phyloP scores from a whole-genome alignment of 2,797 vertebrate genomes.

The Danionella dracula region DNA sequence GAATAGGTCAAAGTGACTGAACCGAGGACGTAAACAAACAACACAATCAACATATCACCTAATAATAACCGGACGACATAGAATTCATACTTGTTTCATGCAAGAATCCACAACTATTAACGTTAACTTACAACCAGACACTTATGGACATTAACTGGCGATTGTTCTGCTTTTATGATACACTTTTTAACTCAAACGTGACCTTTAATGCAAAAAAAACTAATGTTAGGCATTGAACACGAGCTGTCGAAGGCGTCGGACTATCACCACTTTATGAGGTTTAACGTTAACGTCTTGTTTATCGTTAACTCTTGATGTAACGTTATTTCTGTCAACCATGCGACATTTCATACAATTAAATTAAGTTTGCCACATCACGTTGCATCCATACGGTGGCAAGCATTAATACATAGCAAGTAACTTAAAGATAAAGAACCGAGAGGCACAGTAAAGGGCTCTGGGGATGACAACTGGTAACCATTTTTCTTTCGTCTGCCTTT shows the following conservation, averaged over 20 bases:
- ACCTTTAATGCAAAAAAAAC: too few relatives aligned
- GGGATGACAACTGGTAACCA: conserved; percentile 52
- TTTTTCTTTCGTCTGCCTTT: conserved; percentile 58
- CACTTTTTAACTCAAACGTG: too few relatives aligned
- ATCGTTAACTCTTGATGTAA: background rate
- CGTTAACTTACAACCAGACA: background rate
- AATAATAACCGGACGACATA: background rate
- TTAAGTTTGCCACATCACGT: background rate
- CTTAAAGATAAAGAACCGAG: conserved; percentile 64
- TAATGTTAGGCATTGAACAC: background rate
- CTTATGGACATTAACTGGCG: background rate
- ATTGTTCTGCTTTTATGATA: too few relatives aligned
- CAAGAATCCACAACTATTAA: background rate
- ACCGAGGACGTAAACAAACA: conserved; percentile 34
- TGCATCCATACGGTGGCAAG: conserved; percentile 62
- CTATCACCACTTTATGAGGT: background rate
- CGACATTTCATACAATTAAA: background rate
- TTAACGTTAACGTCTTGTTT: background rate
- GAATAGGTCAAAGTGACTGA: conserved; percentile 28
- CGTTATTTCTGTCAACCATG: background rate
- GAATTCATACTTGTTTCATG: background rate
- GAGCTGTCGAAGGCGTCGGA: background rate
- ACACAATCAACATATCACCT: conserved; percentile 33
- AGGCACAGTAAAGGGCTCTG: conserved; percentile 68
- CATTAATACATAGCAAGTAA: conserved; percentile 58